Evolutionary conservation across 2,113 vertebrate genomes (phyloP).

Genomic region (Labeo catla): DNA sequence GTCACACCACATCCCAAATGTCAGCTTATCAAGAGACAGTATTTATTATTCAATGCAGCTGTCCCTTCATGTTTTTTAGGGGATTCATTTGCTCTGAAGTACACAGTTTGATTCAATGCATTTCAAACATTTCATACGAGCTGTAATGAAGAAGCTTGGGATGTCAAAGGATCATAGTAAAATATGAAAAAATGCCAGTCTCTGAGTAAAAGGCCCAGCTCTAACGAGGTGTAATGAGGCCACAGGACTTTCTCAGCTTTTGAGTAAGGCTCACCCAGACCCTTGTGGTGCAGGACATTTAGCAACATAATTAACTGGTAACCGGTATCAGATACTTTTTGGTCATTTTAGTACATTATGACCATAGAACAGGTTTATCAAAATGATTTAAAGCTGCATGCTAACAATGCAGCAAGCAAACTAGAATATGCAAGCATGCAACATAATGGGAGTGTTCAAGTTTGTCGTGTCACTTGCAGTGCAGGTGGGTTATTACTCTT

Average conservation of each 20-base stretch:
- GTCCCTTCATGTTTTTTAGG: conserved; percentile 39
- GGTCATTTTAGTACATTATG: too few species aligned
- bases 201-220: not conserved
- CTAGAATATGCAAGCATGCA: not conserved
- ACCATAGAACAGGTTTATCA: not conserved
- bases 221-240: not conserved
- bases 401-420: not conserved
- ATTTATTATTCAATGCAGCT: conserved; percentile 59
- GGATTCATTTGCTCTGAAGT: conserved; percentile 51
- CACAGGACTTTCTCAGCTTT: not conserved
- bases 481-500: not conserved
- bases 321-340: too few species aligned
- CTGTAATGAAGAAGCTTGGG: conserved; percentile 43
- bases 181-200: not conserved
- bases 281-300: too few species aligned
- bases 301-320: too few species aligned
- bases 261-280: too few species aligned
- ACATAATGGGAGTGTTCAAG: not conserved
- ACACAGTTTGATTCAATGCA: conserved; percentile 47
- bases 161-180: not conserved
- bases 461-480: not conserved
- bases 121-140: conserved; percentile 58
- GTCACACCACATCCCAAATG: conserved; percentile 68
- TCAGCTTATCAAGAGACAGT: conserved; percentile 68
- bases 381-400: not conserved